Conservation (phyloP, 2,113 vertebrate genomes). For the Oreochromis aureus region DNA sequence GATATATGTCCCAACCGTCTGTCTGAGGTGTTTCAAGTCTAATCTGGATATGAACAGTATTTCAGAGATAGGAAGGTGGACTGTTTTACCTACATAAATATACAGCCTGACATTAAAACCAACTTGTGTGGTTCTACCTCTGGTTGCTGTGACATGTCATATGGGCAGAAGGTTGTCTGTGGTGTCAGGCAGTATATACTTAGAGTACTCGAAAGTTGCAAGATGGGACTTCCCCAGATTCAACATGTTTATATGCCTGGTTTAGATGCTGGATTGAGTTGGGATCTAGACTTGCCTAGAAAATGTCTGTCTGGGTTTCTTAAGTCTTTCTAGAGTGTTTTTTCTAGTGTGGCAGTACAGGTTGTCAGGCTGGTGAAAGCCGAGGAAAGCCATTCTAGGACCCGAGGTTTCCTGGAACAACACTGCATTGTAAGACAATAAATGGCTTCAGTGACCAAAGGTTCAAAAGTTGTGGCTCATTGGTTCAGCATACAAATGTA, state of each 20-base stretch:
- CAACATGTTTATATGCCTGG: not conserved
- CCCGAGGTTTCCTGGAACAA: not conserved
- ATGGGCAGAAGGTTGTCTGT: not conserved
- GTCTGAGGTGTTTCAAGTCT: not conserved
- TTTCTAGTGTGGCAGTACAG: not conserved
- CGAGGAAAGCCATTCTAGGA: not conserved
- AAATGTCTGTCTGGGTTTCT: not conserved
- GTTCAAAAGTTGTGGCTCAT: not conserved
- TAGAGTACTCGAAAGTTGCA: not conserved
- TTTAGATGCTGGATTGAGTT: not conserved
- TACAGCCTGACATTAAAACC: not conserved
- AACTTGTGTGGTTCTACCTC: not conserved
- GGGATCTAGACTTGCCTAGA: not conserved
- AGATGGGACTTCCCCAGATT: not conserved
- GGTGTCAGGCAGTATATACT: not conserved
- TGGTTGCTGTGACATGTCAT: not conserved
- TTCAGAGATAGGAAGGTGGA: not conserved
- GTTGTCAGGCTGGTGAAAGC: not conserved
- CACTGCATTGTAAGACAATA: not conserved
- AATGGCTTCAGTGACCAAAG: not conserved
- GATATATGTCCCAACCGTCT: not conserved
- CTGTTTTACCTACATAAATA: not conserved
- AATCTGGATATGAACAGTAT: not conserved
- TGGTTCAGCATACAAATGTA: not conserved
- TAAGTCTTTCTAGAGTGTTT: not conserved